Conservation (phyloP, 2,113 vertebrate genomes). For the Progne subis region DNA sequence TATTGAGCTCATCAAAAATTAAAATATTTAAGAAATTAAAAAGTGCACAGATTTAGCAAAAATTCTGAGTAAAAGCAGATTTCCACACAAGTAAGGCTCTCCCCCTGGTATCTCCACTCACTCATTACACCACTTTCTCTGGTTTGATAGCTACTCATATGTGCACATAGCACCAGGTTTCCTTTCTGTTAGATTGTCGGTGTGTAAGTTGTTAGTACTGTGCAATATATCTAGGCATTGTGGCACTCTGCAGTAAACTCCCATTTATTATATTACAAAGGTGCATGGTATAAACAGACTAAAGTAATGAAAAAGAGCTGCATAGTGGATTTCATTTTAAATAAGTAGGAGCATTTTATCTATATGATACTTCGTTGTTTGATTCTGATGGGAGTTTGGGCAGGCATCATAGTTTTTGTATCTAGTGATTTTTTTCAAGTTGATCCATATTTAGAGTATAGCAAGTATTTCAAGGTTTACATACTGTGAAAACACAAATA, state of each 20-base stretch:
- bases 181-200: conserved; percentile 15
- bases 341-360: conserved; percentile 4
- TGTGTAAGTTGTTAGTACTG: background rate
- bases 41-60: background rate
- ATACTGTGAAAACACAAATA: background rate
- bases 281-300: background rate
- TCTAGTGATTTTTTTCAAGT: background rate
- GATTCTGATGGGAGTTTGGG: background rate
- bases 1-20: conserved; percentile 19
- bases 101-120: background rate
- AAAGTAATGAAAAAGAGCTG: background rate
- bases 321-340: background rate
- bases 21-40: conserved; percentile 24
- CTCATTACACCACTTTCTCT: conserved; percentile 41
- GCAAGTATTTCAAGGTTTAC: background rate
- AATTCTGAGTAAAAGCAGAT: conserved; percentile 26
- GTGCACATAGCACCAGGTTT: conserved; percentile 21
- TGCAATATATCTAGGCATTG: background rate
- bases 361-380: background rate
- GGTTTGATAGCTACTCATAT: background rate
- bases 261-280: background rate
- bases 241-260: conserved; percentile 2
- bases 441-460: background rate
- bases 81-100: conserved; percentile 19
- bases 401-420: background rate